phyloP scores from a whole-genome alignment of 1,140 invertebrate species.

The Polypedilum vanderplanki region DNA sequence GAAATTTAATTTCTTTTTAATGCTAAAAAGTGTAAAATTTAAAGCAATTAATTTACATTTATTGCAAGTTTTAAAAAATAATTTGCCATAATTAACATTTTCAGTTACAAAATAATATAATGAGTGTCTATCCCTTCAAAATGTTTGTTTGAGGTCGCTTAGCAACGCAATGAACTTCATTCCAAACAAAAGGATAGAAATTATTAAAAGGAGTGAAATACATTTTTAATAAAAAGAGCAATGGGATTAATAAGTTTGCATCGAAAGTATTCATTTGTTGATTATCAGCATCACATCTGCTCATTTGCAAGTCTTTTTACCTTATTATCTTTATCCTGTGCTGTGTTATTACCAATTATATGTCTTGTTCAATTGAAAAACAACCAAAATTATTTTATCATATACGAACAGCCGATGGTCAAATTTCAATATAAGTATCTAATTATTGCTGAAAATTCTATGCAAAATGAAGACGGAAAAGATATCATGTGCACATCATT shows the following conservation, averaged over 20 bases:
- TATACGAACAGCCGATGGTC: background rate
- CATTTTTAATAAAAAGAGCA: background rate
- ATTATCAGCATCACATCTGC: slow-evolving; percentile 16
- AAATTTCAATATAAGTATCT: slow-evolving; percentile 17
- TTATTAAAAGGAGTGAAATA: background rate
- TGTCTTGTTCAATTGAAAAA: background rate
- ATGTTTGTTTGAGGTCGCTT: no score
- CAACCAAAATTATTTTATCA: background rate
- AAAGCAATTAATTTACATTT: background rate
- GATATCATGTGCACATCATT: background rate
- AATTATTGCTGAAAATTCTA: background rate
- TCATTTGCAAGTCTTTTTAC: slow-evolving; percentile 14
- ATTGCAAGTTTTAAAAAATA: background rate
- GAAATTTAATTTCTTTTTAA: background rate
- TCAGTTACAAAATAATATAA: no score
- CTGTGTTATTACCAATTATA: background rate
- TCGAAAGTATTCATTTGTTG: slow-evolving; percentile 23
- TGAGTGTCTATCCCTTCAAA: no score
- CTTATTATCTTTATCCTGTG: background rate
- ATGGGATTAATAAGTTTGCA: slow-evolving; percentile 12
- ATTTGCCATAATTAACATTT: background rate
- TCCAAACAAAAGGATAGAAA: no score
- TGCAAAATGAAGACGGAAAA: background rate
- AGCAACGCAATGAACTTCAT: no score
- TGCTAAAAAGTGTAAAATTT: background rate